phyloP scores from a whole-genome alignment of 2,888 invertebrate species.

The Troides helena region DNA sequence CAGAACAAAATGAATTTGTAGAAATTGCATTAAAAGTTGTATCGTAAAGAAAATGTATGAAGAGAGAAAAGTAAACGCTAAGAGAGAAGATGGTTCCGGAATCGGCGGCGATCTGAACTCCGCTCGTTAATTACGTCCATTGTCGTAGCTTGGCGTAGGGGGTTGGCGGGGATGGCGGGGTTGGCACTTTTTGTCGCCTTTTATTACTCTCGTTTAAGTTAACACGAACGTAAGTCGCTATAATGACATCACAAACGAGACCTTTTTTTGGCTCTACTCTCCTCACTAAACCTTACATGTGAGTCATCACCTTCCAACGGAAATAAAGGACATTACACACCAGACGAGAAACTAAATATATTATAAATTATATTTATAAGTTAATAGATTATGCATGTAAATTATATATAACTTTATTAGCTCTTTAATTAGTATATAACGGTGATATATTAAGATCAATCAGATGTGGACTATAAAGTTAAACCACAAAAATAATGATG shows the following conservation, averaged over 20 bases:
- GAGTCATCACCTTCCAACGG: too few species aligned
- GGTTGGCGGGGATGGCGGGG: slow-evolving; percentile 1
- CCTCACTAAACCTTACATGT: not conserved
- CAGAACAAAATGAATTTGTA: not conserved
- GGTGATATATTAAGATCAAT: too few species aligned
- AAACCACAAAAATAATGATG: too few species aligned
- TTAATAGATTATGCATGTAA: too few species aligned
- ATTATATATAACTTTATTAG: too few species aligned
- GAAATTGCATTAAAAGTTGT: not conserved
- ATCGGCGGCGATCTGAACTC: slow-evolving; percentile 11
- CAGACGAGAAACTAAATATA: too few species aligned
- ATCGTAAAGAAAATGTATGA: slow-evolving; percentile 1
- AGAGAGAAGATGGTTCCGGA: not conserved
- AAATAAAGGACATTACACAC: too few species aligned
- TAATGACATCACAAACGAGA: slow-evolving; percentile 13
- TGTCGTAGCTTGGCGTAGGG: slow-evolving; percentile 14
- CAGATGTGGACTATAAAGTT: too few species aligned
- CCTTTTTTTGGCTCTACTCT: slow-evolving; percentile 2
- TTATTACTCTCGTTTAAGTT: slow-evolving; percentile 25
- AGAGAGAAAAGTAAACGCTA: slow-evolving; percentile 8
- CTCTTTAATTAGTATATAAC: too few species aligned
- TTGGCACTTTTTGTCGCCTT: slow-evolving; percentile 11
- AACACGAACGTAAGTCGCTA: slow-evolving; percentile 15
- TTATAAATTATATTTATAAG: too few species aligned
- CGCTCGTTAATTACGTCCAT: slow-evolving; percentile 26